Base-by-base conservation (phyloP, 2,113 vertebrate species). In the Oncorhynchus clarkii region DNA sequence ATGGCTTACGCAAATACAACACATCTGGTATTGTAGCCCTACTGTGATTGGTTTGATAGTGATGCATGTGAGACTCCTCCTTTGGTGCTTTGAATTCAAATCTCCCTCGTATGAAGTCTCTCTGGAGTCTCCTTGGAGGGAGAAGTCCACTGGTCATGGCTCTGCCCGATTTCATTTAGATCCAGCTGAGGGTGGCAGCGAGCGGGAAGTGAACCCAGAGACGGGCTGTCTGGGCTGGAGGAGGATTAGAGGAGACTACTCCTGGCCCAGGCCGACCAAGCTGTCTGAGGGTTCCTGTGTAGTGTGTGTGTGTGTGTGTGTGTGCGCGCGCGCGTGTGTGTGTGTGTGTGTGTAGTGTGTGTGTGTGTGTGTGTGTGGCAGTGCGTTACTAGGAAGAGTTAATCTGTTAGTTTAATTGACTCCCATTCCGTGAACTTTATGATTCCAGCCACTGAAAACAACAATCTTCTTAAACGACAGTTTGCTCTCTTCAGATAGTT, bases 131-230 rank as follows among this genome's bases (percentile, higher is more conserved):
- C 79, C 24, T 39, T 6, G 27, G 76, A 67, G 67, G 75, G 71
- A 88, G 80, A 86, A 81, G 75, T 76, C 72, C 68, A 54, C 60
- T 88, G 84, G 89, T 88, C 89, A 82, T 71, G 22, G 86, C 84
- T 90, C 90, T 89, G 82, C 73, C 85, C 85, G 83, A 84, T 89
- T 78, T 90, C 71, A 89, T 90, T 90, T 89, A 84, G 78, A 89
- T 91, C 89, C 84, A 89, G 85, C 86, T 82, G 81, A 79, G 79
- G 82, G 83, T 81, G 81, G 57, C 83, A 83, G 62, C 68, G 48
- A 75, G 79, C 80, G 72, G 67, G 59, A 73, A 78, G 82, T 70
- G 80, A 73, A 76, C 78, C 67, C 67, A 81, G 83, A 88, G 85
- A 87, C 73, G 72, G 81, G 72, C 67, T 83, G 86, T 90, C 85